These are phyloP conservation scores for Agrochola circellaris DNA, from an alignment of 2,888 invertebrate species.

Conservation along the genomic window DNA sequence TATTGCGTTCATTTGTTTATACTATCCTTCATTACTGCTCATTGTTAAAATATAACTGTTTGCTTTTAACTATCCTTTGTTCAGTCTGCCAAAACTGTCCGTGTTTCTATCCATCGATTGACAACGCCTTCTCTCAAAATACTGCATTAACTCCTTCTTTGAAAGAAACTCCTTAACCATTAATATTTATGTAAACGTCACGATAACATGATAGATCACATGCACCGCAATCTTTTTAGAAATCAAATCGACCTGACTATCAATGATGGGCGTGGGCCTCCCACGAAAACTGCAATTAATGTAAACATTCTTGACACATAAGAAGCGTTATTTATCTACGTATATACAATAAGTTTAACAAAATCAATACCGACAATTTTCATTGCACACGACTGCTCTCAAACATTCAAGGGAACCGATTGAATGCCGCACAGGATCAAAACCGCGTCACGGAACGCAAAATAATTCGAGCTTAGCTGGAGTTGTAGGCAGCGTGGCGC, in stretches of 20 bases:
- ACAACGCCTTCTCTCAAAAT: constrained; percentile 19
- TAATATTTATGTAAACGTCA: not conserved
- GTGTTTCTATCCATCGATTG: not conserved
- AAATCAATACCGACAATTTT: constrained; percentile 26
- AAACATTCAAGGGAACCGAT: constrained; percentile 26
- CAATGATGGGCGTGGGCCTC: constrained; percentile 21
- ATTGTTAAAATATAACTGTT: not conserved
- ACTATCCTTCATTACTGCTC: no score
- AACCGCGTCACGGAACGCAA: constrained; percentile 54
- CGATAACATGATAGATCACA: constrained; percentile 11
- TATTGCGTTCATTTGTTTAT: not conserved
- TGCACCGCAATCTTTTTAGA: constrained; percentile 12
- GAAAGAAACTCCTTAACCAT: not conserved
- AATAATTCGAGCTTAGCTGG: constrained; percentile 51
- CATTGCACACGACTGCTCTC: constrained; percentile 22
- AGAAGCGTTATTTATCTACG: not conserved
- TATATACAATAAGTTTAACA: not conserved
- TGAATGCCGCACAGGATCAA: constrained; percentile 56
- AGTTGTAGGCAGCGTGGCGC: constrained; percentile 70
- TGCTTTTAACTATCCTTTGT: constrained; percentile 21
- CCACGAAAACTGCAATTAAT: not conserved
- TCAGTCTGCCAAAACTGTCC: not conserved
- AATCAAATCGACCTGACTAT: constrained; percentile 22
- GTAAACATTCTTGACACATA: not conserved
- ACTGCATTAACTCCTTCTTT: constrained; percentile 18